Conservation (phyloP, 2,888 invertebrate genomes). For the Sarcophaga variegata region DNA sequence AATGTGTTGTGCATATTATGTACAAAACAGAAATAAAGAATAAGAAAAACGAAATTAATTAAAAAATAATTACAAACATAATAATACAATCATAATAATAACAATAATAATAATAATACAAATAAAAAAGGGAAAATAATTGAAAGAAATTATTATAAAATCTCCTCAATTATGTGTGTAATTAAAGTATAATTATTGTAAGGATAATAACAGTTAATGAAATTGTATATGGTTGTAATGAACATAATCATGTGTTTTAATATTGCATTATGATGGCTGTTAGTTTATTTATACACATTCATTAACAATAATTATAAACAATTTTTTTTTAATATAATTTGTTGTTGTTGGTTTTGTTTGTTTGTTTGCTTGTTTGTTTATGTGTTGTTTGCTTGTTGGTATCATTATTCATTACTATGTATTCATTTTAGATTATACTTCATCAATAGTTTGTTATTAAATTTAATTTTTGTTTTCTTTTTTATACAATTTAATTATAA, state of each 20-base stretch:
- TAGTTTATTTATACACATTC: not conserved
- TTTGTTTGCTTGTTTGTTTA: too few species aligned
- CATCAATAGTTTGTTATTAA: not conserved
- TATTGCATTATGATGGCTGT: too few species aligned
- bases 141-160: not conserved
- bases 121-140: not conserved
- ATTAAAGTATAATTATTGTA: too few species aligned
- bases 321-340: not conserved
- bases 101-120: not conserved
- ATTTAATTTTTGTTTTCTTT: not conserved
- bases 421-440: too few species aligned
- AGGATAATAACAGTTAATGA: too few species aligned
- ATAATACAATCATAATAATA: not conserved
- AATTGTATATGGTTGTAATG: too few species aligned
- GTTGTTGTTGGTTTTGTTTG: not conserved
- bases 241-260: too few species aligned
- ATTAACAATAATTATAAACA: not conserved
- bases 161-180: too few species aligned
- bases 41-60: not conserved
- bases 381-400: not conserved
- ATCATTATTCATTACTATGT: not conserved
- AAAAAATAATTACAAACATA: not conserved
- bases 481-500: not conserved
- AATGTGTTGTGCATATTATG: not conserved
- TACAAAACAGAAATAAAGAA: not conserved